Percentiles rank a stretch among this genome's conserved stretches.
These are phyloP conservation scores for Sebastes steindachneri DNA, from an alignment of 2,797 vertebrate species.

Conservation along the genomic window DNA sequence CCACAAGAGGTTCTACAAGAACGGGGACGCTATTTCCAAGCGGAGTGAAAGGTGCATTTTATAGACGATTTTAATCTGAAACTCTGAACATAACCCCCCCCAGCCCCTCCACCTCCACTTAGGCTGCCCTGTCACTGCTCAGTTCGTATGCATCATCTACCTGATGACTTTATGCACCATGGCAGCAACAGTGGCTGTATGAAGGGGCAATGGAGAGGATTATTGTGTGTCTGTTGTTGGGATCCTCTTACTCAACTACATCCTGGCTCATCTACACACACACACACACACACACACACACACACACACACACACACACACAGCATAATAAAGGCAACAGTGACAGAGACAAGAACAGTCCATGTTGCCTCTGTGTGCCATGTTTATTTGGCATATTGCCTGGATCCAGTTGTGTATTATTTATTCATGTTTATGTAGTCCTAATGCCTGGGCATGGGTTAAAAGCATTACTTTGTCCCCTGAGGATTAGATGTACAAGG, in stretches of 20 bases:
- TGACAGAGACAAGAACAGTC: neutral
- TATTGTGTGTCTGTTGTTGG: neutral
- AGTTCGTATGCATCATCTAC: slow-evolving; percentile 1
- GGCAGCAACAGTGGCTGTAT: neutral
- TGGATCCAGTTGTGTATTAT: slow-evolving; percentile 23
- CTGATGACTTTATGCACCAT: neutral
- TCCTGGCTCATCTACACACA: neutral
- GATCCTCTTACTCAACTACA: slow-evolving; percentile 1
- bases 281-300: no score
- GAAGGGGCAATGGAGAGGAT: neutral
- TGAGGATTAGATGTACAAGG: neutral
- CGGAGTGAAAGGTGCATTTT: no score
- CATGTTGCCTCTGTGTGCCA: neutral
- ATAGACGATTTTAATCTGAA: no score
- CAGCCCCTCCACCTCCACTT: no score
- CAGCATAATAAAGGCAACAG: slow-evolving; percentile 15
- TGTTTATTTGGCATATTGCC: slow-evolving; percentile 1
- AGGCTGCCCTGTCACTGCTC: neutral
- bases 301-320: slow-evolving; percentile 1
- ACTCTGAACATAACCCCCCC: no score
- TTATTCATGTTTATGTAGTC: slow-evolving; percentile 48
- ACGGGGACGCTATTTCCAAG: no score
- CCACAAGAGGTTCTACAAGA: no score
- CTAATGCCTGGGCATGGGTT: slow-evolving; percentile 13
- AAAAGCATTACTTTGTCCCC: neutral